Evolutionary conservation across 2,113 vertebrate genomes (phyloP).

Genomic region (Cacatua alba): DNA sequence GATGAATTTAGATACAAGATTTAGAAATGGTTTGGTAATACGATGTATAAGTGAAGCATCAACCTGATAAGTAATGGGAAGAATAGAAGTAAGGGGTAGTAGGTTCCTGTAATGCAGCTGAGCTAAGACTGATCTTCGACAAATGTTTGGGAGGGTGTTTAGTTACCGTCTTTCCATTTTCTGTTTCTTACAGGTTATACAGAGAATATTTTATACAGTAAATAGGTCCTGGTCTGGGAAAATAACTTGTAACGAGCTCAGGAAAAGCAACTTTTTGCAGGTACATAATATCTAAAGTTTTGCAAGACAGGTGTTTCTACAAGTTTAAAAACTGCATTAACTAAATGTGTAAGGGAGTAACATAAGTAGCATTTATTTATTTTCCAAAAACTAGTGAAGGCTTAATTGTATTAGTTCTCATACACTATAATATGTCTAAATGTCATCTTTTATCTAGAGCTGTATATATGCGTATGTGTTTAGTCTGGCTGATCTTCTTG

Average conservation of each 20-base stretch:
- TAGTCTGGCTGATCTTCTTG: neutral
- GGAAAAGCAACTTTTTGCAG: constrained; percentile 93
- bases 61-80: neutral
- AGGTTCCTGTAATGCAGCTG: neutral
- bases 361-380: neutral
- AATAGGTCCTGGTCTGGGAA: constrained; percentile 94
- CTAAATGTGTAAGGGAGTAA: neutral
- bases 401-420: neutral
- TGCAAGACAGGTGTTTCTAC: neutral
- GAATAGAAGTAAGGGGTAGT: neutral
- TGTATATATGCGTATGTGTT: neutral
- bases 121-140: neutral
- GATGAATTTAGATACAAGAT: neutral
- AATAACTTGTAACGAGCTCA: constrained; percentile 88
- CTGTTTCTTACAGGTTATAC: constrained; percentile 84
- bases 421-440: neutral
- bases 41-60: neutral
- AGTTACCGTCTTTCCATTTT: neutral
- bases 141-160: neutral
- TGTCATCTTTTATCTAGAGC: neutral
- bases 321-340: neutral
- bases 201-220: constrained; percentile 96
- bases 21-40: neutral
- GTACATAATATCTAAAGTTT: constrained; percentile 54
- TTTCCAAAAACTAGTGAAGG: neutral